Percentiles rank a stretch among this genome's conserved stretches.
These are phyloP conservation scores for Lophura nycthemera DNA, from an alignment of 2,113 vertebrate species.

Conservation along the genomic window DNA sequence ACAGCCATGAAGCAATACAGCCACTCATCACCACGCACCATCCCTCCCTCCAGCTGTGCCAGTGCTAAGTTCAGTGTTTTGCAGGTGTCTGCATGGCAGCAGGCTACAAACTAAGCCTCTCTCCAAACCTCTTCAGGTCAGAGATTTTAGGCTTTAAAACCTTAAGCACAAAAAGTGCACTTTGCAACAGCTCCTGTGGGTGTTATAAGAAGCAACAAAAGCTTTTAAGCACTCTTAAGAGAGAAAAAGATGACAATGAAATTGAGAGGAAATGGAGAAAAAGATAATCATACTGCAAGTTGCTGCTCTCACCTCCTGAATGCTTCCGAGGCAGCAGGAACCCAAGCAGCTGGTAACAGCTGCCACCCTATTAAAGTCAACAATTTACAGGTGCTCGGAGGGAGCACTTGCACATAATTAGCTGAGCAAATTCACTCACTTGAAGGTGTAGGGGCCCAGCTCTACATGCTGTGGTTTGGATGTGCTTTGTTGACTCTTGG, in stretches of 20 bases:
- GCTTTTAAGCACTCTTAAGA: constrained; percentile 50
- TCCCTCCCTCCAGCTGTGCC: neutral
- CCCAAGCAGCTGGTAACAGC: constrained; percentile 20
- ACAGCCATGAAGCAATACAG: neutral
- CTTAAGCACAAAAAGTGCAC: constrained; percentile 42
- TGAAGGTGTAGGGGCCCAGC: neutral
- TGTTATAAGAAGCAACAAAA: constrained; percentile 57
- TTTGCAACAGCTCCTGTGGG: constrained; percentile 36
- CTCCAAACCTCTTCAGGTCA: constrained; percentile 22
- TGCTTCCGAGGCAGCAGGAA: constrained; percentile 10
- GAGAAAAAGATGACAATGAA: constrained; percentile 50
- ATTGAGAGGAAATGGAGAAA: constrained; percentile 52
- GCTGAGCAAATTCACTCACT: constrained; percentile 41
- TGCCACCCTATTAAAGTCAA: constrained; percentile 51
- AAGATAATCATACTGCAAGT: neutral
- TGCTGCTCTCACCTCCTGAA: neutral
- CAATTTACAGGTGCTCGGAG: constrained; percentile 46
- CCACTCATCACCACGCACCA: neutral
- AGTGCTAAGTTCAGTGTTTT: neutral
- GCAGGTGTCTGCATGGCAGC: neutral
- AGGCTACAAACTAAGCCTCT: neutral
- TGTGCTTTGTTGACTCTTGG: neutral
- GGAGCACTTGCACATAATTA: constrained; percentile 42
- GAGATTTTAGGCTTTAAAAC: constrained; percentile 48
- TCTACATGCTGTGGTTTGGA: neutral